Base-by-base conservation (phyloP, 2,888 invertebrate genomes). In the Acronicta psi region DNA sequence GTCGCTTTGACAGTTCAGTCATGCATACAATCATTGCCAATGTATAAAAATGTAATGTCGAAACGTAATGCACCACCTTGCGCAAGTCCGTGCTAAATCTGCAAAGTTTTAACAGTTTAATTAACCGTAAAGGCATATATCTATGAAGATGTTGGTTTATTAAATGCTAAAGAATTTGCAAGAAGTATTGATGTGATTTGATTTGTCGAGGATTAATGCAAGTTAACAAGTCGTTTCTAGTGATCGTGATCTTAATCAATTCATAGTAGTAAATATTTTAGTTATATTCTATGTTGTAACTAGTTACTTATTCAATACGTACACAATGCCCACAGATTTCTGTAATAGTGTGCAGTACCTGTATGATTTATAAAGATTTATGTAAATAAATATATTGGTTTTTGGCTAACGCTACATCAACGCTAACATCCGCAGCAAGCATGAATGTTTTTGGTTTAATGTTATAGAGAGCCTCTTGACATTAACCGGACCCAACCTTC, bases 1-100 rank as follows among this genome's bases (percentile, higher is more conserved):
- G 86, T 81, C 77, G 70, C 72, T 79, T 63, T 81, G 84, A 83
- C 87, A 84, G 81, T 73, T 66, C 58, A 70, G 70, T 75, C 81
- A 82, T 83, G 81, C 82, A 78, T 73, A 75, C 67, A 72, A 72
- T 72, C 77, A 73, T 85, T 83, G 81, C 81, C 68, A 69, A 81
- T 82, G 66, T 60, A 74, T 69, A 54, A 53, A 75, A 59, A 63
- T 37, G 16, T 45, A 16, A 36, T 62, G 56, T 44, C 55, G 68
- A 57, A 64, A 73, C 51, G 20, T 45, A 43, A 38, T 45, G 36
- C 40, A 45, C 36, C 56, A 18, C 55, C 49, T 66, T 67, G 25
- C 42, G 50, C 34, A 56, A 51, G 20, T 40, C 49, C 47, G 36
- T 57, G 36, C 2, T 23, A 50, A 54, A 70, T 59, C 13, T 18